These are phyloP conservation scores for Aegotheles bennettii DNA, from an alignment of 2,113 vertebrate genomes.

Conservation along the genomic window DNA sequence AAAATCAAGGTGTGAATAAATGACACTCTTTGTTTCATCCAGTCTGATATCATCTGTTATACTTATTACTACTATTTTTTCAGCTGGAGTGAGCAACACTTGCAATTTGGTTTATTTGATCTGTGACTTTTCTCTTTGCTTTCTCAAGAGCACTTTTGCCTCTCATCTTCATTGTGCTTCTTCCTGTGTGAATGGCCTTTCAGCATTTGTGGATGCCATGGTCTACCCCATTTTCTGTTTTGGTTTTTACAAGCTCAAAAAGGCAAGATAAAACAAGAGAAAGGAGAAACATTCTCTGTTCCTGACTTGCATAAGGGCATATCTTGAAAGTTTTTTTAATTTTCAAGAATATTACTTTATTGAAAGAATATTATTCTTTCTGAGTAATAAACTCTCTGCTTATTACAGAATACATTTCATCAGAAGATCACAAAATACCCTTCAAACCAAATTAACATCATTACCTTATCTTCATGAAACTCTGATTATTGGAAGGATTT, in stretches of 20 bases:
- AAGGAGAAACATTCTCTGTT: not conserved
- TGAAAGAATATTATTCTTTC: not conserved
- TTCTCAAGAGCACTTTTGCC: not conserved
- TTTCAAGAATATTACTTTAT: not conserved
- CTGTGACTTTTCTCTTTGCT: not conserved
- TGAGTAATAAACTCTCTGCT: not conserved
- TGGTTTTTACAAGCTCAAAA: not conserved
- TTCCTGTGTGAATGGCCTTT: not conserved
- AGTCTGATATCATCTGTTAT: not conserved
- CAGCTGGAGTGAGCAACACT: not conserved
- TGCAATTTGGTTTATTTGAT: not conserved
- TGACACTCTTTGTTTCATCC: not conserved
- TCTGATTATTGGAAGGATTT: not conserved
- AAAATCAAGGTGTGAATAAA: conserved; percentile 20
- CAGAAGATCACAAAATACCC: not conserved
- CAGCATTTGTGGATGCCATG: not conserved
- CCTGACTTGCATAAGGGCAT: not conserved
- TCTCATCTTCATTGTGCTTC: not conserved
- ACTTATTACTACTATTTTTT: not conserved
- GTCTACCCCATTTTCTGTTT: not conserved
- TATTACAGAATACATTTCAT: not conserved
- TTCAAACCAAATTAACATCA: not conserved
- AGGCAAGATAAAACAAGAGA: not conserved
- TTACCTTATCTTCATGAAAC: not conserved
- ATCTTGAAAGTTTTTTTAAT: not conserved